These are phyloP conservation scores for Ceratitis capitata DNA, from an alignment of 1,140 invertebrate genomes.

Conservation along the genomic window DNA sequence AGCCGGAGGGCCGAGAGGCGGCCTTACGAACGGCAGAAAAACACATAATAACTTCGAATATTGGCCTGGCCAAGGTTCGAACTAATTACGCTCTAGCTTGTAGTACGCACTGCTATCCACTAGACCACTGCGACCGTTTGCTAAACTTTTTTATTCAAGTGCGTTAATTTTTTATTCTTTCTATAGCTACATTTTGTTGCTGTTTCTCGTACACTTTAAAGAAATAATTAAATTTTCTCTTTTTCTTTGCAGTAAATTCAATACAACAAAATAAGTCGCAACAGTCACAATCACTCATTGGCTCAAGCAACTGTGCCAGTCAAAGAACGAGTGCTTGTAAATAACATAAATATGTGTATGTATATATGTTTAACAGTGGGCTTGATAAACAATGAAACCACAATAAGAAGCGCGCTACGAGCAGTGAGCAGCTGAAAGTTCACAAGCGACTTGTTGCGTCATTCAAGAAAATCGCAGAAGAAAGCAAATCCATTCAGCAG, in stretches of 20 bases:
- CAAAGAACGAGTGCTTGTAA: too few species aligned
- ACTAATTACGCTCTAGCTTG: too few species aligned
- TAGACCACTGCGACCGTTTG: too few species aligned
- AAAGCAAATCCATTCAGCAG: not conserved
- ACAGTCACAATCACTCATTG: not conserved
- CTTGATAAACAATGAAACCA: not conserved
- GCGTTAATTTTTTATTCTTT: not conserved
- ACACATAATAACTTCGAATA: too few species aligned
- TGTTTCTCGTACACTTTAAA: not conserved
- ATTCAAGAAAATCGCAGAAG: conserved; percentile 8
- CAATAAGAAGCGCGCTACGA: not conserved
- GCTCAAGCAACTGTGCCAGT: not conserved
- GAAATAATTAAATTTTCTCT: not conserved
- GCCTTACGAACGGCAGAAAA: too few species aligned
- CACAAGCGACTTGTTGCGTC: conserved; percentile 23
- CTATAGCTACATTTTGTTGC: not conserved
- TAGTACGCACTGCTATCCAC: too few species aligned
- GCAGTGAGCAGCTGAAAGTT: not conserved
- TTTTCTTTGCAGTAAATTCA: not conserved
- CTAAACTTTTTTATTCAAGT: not conserved
- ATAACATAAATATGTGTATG: not conserved
- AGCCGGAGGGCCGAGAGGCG: too few species aligned
- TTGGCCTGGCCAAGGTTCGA: too few species aligned
- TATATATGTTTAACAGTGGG: not conserved
- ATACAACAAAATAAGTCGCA: not conserved